Percentiles rank a stretch among this genome's conserved stretches.
Evolutionary conservation across 2,113 vertebrate genomes (phyloP).

Genomic region (Poicephalus meyeri): DNA sequence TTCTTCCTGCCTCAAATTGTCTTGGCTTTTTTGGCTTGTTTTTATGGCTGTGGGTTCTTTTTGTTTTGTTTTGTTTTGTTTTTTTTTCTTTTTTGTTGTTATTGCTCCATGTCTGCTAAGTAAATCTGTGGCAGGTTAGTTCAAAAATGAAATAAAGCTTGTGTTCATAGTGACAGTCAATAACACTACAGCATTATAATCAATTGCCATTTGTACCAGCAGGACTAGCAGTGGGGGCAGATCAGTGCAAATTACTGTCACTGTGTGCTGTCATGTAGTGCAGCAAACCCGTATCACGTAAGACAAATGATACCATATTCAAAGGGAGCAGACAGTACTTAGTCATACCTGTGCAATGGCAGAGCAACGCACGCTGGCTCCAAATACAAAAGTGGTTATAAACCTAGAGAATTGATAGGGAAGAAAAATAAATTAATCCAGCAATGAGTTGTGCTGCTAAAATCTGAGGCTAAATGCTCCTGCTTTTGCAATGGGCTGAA

Average conservation of each 20-base stretch:
- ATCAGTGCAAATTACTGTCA: constrained; percentile 96
- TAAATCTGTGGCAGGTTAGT: constrained; percentile 72
- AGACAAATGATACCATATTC: constrained; percentile 82
- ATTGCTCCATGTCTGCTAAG: constrained; percentile 11
- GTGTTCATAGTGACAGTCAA: constrained; percentile 84
- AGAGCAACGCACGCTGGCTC: background rate
- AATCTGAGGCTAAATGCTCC: constrained; percentile 40
- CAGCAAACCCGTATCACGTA: constrained; percentile 77
- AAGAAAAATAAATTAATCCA: constrained; percentile 63
- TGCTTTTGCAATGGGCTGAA: background rate
- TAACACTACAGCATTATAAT: constrained; percentile 91
- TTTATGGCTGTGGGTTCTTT: background rate
- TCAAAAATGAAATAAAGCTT: constrained; percentile 81
- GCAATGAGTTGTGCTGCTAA: background rate
- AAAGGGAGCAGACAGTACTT: constrained; percentile 74
- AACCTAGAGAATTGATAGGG: constrained; percentile 11
- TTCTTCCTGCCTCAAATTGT: background rate
- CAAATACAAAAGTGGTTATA: background rate
- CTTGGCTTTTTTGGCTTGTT: background rate
- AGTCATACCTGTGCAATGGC: constrained; percentile 79
- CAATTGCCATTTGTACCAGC: constrained; percentile 96
- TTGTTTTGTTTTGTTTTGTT: too few relatives aligned
- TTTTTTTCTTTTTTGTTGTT: background rate
- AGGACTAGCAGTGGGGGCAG: constrained; percentile 87
- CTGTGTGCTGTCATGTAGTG: constrained; percentile 78